Base-by-base conservation (phyloP, 2,113 vertebrate genomes). In the Entelurus aequoreus region DNA sequence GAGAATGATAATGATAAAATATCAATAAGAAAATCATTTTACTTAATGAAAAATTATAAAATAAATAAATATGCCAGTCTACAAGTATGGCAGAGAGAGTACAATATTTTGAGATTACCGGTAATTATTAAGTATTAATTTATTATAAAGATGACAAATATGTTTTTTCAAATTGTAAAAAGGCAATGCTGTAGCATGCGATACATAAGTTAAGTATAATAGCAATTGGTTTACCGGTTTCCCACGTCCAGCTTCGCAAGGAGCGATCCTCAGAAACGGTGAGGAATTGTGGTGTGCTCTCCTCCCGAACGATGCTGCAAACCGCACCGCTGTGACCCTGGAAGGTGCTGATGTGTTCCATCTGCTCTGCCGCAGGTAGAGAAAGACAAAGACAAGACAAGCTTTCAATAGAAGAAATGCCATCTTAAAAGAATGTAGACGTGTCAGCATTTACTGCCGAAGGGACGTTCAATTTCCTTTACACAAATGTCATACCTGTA, bases 231-330 rank as follows among this genome's bases (percentile, higher is more conserved):
- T 15, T 47, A 90, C 90, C 79, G 19, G 2, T 53, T 11, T 61
- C 49, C 66, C 48, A 70, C 8, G 21, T 79, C 90, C 90, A 91
- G 63, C 77, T 63, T 56, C 89, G 60, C 52, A 92, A 46, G 0
- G 89, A 88, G 42, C 74, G n/a, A 54, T 92, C 91, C 40, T 85
- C 72, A 44, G 91, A 90, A 9, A 91, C 77, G 0, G 83, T 87
- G 65, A 91, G 77, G 67, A 92, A 84, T 4, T 82, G 62, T 13
- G 70, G 28, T 49, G 48, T 5, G 19, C 46, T 76, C 4, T 56
- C 48, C 48, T 83, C 78, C 12, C 12, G 13, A 46, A 74, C 78
- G 2, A 87, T 49, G 42, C 72, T 84, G 1, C 55, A 56, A 57
- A 92, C 64, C 0, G 64, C 70, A 2, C 77, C 88, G 2, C 72